phyloP scores from a whole-genome alignment of 1,140 invertebrate genomes.

The Aphaenogaster rudis region DNA sequence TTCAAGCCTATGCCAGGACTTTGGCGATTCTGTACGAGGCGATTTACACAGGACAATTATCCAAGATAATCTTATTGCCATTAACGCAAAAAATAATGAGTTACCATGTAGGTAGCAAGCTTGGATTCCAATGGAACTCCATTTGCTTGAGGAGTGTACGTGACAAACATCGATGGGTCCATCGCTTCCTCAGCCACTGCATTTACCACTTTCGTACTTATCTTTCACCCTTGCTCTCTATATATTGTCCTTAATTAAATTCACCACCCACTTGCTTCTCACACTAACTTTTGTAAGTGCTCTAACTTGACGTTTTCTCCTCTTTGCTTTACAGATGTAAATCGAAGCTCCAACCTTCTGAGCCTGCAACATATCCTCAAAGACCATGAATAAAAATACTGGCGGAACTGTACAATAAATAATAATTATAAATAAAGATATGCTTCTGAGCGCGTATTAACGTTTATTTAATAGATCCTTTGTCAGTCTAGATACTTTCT shows the following conservation, averaged over 20 bases:
- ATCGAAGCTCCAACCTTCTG: neutral
- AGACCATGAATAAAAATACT: constrained; percentile 32
- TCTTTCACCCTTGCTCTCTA: constrained; percentile 68
- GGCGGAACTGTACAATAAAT: neutral
- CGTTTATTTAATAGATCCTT: constrained; percentile 2
- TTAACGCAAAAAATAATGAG: constrained; percentile 22
- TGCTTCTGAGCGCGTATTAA: neutral
- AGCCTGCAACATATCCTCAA: constrained; percentile 65
- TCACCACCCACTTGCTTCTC: constrained; percentile 31
- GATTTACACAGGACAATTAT: constrained; percentile 32
- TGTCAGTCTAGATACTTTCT: neutral
- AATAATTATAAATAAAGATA: neutral
- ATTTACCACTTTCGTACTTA: constrained; percentile 81
- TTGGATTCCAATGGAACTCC: constrained; percentile 94
- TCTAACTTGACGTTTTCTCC: constrained; percentile 12
- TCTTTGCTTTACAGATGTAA: neutral
- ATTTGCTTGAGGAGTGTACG: constrained; percentile 88
- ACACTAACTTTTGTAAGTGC: neutral
- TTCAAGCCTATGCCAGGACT: constrained; percentile 86
- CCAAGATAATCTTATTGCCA: neutral
- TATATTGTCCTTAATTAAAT: constrained; percentile 68
- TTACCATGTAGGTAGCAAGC: constrained; percentile 94
- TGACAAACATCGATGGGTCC: constrained; percentile 86
- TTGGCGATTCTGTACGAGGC: constrained; percentile 87
- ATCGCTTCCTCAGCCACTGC: constrained; percentile 83